These are phyloP conservation scores for Silvanus unidentatus DNA, from an alignment of 2,888 invertebrate genomes.

Conservation along the genomic window DNA sequence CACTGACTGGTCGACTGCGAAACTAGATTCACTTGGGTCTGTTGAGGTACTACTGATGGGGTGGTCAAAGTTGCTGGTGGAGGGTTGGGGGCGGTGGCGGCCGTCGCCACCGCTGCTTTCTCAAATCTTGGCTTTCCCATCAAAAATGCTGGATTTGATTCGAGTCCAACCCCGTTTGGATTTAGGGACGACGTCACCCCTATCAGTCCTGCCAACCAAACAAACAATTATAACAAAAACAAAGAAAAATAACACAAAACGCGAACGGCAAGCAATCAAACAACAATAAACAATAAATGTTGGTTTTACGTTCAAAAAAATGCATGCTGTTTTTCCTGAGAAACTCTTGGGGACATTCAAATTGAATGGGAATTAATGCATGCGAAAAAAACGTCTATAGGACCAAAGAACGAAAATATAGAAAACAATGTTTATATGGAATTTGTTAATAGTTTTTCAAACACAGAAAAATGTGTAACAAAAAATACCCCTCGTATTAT, in stretches of 20 bases:
- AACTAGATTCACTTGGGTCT: constrained; percentile 38
- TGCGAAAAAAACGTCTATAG: too few species aligned
- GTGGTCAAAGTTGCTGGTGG: constrained; percentile 11
- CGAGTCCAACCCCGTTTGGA: constrained; percentile 59
- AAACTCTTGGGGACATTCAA: too few species aligned
- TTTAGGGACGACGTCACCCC: constrained; percentile 61
- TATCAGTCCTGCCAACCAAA: constrained; percentile 25
- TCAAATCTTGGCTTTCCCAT: constrained; percentile 52
- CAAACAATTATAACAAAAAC: background rate
- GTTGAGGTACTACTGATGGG: constrained; percentile 18
- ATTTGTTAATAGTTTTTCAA: too few species aligned
- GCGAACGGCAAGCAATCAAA: background rate
- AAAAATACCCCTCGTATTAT: constrained; percentile 34
- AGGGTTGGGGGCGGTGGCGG: too few species aligned
- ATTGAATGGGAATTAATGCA: too few species aligned
- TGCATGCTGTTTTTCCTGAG: too few species aligned
- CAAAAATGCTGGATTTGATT: constrained; percentile 58
- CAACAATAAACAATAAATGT: too few species aligned
- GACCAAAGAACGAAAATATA: too few species aligned
- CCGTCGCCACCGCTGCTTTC: constrained; percentile 1
- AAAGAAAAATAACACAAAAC: background rate
- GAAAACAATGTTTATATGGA: too few species aligned
- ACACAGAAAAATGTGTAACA: background rate
- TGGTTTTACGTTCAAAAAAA: too few species aligned
- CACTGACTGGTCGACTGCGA: constrained; percentile 39